Evolutionary conservation across 2,888 invertebrate genomes (phyloP), one percentile per base, ranked within the genome.

Genomic region (Rosalia funebris): DNA sequence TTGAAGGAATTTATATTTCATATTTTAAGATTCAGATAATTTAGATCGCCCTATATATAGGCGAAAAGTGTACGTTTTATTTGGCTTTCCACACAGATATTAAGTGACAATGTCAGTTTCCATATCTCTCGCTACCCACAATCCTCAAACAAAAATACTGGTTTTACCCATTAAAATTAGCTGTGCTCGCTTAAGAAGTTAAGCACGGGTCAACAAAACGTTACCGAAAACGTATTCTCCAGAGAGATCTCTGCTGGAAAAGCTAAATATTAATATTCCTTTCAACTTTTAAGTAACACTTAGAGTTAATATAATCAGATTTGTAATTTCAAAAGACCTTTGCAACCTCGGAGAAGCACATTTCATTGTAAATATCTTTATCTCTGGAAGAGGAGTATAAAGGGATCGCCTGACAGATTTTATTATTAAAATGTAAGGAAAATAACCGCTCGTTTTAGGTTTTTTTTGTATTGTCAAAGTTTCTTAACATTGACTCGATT

Each of bases 381-480:
- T 44, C 20, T 16, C 5, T 12, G 17, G 2, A 25, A 20, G 44
- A 25, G 19, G 11, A 19, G 20, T 44, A 20, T 44, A 44, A 44
- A 41, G 4, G 19, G n/a, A 17, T 41, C 41, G 16, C 41, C 11
- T n/a, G 10, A 15, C 41, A 17, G 11, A 41, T 41, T 17, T 41
- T n/a, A 19, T 41, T 41, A 41, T 17, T 41, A 41, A 41, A 41
- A 41, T 41, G 17, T 17, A 41, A 17, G 16, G 15, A 10, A 15
- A 17, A 41, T 41, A 41, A 41, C 17, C 41, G 41, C 41, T n/a
- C 41, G 17, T 16, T 17, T 41, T 41, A 41, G 17, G 16, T 41
- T 17, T 41, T 37, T 41, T 17, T 11, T 15, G 10, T 15, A 17
- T n/a, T 15, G 16, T 2, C 7, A n/a, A 10, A 41, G 7, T 14